Percentiles rank a stretch among this genome's conserved stretches.
phyloP scores from a whole-genome alignment of 2,113 vertebrate genomes.

The Petrocephalus microphthalmus region DNA sequence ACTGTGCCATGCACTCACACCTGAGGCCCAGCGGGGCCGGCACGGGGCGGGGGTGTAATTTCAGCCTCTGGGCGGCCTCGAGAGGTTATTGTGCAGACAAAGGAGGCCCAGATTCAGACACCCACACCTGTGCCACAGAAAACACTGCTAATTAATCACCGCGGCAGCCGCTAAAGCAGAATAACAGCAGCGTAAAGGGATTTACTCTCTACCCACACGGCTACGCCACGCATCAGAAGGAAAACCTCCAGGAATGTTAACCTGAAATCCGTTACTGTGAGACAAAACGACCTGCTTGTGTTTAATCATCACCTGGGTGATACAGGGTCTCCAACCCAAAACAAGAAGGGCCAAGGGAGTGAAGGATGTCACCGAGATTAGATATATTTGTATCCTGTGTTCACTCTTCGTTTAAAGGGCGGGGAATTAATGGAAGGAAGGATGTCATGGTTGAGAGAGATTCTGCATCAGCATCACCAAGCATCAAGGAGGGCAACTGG shows the following conservation, averaged over 20 bases:
- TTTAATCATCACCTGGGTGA: neutral
- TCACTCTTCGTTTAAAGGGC: neutral
- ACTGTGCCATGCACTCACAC: neutral
- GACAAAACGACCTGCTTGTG: neutral
- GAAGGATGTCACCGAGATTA: neutral
- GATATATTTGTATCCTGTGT: neutral
- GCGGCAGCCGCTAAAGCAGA: neutral
- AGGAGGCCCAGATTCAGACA: neutral
- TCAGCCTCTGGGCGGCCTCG: constrained; percentile 3
- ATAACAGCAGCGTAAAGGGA: neutral
- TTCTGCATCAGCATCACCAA: neutral
- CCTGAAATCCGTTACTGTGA: neutral
- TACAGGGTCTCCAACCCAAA: neutral
- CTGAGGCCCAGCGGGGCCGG: neutral
- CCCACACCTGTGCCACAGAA: neutral
- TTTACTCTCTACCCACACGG: neutral
- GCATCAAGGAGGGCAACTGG: neutral
- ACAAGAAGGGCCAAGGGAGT: neutral
- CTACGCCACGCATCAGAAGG: neutral
- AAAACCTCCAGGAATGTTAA: neutral
- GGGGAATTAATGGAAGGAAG: neutral
- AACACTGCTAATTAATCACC: constrained; percentile 4
- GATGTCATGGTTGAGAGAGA: neutral
- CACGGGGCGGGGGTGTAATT: neutral
- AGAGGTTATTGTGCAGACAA: neutral